phyloP scores from a whole-genome alignment of 2,113 vertebrate genomes.

The Perca flavescens region DNA sequence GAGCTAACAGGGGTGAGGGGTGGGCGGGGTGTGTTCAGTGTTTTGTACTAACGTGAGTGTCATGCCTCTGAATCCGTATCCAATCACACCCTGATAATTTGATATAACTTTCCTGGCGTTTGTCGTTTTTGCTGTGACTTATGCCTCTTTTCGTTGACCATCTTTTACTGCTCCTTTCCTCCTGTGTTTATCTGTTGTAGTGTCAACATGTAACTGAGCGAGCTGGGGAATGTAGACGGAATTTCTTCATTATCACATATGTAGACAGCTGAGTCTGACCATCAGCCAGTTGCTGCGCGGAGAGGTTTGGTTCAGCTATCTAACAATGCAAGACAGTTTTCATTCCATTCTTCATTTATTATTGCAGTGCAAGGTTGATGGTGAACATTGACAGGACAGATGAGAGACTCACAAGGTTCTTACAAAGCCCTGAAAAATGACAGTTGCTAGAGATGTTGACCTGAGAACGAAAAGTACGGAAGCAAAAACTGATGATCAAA shows the following conservation, averaged over 20 bases:
- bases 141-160: neutral
- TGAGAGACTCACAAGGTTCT: slow-evolving; percentile 21
- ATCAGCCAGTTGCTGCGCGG: neutral
- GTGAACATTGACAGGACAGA: neutral
- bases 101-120: neutral
- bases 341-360: neutral
- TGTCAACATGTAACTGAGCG: neutral
- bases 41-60: slow-evolving; percentile 36
- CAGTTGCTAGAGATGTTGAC: neutral
- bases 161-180: neutral
- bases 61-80: slow-evolving; percentile 3
- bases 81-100: slow-evolving; percentile 19
- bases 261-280: neutral
- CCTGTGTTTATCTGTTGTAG: neutral
- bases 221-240: neutral
- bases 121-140: neutral
- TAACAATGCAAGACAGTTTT: slow-evolving; percentile 16
- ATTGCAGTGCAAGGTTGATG: neutral
- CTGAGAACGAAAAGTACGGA: neutral
- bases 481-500: neutral
- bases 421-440: slow-evolving; percentile 10
- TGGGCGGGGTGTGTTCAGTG: slow-evolving; percentile 29
- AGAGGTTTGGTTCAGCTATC: neutral
- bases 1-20: neutral
- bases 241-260: slow-evolving; percentile 10